phyloP scores from a whole-genome alignment of 2,797 vertebrate genomes.

The Spinus olivaceus region DNA sequence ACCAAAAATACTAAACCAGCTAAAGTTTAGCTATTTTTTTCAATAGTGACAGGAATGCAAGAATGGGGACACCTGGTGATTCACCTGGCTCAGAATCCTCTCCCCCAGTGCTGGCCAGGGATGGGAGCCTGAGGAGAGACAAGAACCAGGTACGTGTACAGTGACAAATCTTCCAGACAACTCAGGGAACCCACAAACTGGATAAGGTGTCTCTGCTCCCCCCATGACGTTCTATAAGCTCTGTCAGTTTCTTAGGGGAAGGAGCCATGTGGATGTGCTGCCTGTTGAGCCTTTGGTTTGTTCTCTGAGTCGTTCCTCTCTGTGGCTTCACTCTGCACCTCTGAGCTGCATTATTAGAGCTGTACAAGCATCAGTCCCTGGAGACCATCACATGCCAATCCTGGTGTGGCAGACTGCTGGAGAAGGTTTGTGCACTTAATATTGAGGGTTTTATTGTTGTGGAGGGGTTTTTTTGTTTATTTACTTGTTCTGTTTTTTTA shows the following conservation, averaged over 20 bases:
- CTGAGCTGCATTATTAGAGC: background rate
- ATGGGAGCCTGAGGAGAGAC: background rate
- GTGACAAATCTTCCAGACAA: background rate
- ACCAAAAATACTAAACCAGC: background rate
- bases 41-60: background rate
- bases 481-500: background rate
- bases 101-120: background rate
- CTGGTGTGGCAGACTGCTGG: background rate
- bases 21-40: background rate
- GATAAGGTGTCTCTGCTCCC: background rate
- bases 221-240: background rate
- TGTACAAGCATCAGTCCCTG: background rate
- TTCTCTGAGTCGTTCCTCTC: background rate
- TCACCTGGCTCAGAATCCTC: background rate
- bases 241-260: background rate
- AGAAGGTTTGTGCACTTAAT: fast-evolving
- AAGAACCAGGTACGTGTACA: background rate
- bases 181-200: background rate
- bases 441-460: fast-evolving
- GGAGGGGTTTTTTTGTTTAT: fast-evolving
- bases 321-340: background rate
- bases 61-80: background rate
- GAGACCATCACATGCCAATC: background rate
- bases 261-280: background rate
- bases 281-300: background rate